A percentile compares a stretch with the other conserved stretches of the same genome.
These are phyloP conservation scores for Polydrusus cervinus DNA, from an alignment of 2,888 invertebrate species.

Conservation along the genomic window DNA sequence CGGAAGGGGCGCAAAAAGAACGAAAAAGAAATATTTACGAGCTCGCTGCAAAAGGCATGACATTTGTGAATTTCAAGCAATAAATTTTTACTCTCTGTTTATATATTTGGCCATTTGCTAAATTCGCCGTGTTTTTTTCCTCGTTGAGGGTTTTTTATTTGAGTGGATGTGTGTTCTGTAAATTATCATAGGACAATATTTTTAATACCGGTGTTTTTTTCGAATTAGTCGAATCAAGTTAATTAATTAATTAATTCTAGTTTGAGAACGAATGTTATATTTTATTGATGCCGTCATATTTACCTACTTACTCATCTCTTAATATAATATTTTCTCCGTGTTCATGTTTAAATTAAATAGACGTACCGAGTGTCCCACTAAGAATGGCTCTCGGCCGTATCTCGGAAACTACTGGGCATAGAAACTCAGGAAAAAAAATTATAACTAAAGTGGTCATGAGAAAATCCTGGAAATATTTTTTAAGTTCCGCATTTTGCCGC, in stretches of 20 bases:
- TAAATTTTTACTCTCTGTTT: conserved; percentile 36
- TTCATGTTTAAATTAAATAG: too few relatives aligned
- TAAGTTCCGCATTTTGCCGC: too few relatives aligned
- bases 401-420: too few relatives aligned
- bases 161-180: conserved; percentile 23
- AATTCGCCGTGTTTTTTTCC: conserved; percentile 21
- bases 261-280: too few relatives aligned
- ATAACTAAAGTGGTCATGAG: too few relatives aligned
- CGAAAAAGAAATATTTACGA: conserved; percentile 28
- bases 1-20: conserved; percentile 27
- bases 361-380: too few relatives aligned
- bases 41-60: conserved; percentile 23
- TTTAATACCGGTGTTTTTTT: background rate
- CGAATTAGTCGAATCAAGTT: background rate
- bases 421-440: too few relatives aligned
- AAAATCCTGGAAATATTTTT: too few relatives aligned
- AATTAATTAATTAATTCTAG: background rate
- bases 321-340: too few relatives aligned
- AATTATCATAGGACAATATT: conserved; percentile 20
- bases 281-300: too few relatives aligned
- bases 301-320: too few relatives aligned
- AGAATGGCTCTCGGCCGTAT: too few relatives aligned
- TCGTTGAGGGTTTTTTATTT: conserved; percentile 28
- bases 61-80: conserved; percentile 35
- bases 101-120: conserved; percentile 32